A percentile compares a stretch with the other conserved stretches of the same genome.
These are phyloP conservation scores for Pterostichus madidus DNA, from an alignment of 2,888 invertebrate genomes.

Conservation along the genomic window DNA sequence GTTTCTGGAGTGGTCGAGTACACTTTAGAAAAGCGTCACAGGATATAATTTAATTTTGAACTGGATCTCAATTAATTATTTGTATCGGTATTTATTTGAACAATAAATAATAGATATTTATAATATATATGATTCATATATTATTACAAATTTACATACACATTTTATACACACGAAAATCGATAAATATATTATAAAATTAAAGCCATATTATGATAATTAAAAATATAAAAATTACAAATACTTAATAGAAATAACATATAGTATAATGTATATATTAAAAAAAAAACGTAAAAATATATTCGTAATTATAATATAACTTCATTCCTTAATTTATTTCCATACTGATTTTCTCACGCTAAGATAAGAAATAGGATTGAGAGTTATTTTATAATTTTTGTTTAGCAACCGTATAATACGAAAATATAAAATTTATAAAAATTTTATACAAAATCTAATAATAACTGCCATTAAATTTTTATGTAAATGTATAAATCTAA, in stretches of 20 bases:
- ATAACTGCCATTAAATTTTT: background rate
- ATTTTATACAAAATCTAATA: conserved; percentile 22
- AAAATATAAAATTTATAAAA: conserved; percentile 1
- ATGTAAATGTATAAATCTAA: conserved; percentile 15
- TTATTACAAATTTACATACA: conserved; percentile 64
- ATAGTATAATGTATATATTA: conserved; percentile 31
- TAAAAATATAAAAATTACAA: conserved; percentile 37
- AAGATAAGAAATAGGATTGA: background rate
- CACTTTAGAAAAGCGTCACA: too few relatives aligned
- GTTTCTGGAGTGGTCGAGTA: too few relatives aligned
- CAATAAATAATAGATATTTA: background rate
- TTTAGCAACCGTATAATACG: background rate
- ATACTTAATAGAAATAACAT: background rate
- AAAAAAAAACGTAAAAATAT: conserved; percentile 38
- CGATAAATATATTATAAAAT: conserved; percentile 57
- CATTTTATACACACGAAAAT: conserved; percentile 61
- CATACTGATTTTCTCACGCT: conserved; percentile 18
- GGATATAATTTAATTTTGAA: too few relatives aligned
- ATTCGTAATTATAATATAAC: conserved; percentile 9
- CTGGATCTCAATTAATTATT: too few relatives aligned
- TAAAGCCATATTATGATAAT: conserved; percentile 1
- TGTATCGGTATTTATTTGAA: too few relatives aligned
- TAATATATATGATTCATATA: conserved; percentile 58
- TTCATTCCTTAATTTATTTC: conserved; percentile 4
- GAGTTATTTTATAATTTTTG: background rate